phyloP scores from a whole-genome alignment of 2,888 invertebrate genomes.

The Nebria salina region DNA sequence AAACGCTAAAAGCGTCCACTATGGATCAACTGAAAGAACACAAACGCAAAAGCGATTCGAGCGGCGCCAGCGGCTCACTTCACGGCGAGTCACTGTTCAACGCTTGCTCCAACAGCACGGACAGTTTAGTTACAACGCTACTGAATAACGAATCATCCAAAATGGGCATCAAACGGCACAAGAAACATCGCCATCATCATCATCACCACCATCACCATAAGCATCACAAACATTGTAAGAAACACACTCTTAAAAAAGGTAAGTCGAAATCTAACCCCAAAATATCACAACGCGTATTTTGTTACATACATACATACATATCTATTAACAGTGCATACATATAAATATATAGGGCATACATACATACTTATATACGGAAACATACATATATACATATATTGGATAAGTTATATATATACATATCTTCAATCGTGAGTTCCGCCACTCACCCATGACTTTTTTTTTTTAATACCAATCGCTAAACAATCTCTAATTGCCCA shows the following conservation, averaged over 20 bases:
- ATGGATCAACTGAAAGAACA: slow-evolving; percentile 28
- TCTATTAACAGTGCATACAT: no score
- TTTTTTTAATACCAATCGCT: neutral
- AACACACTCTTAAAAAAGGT: slow-evolving; percentile 53
- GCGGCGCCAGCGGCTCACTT: neutral
- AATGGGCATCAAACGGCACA: slow-evolving; percentile 49
- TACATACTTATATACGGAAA: no score
- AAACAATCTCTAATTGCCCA: neutral
- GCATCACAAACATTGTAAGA: slow-evolving; percentile 54
- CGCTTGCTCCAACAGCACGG: slow-evolving; percentile 35
- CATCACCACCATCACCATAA: slow-evolving; percentile 57
- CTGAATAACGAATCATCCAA: slow-evolving; percentile 34
- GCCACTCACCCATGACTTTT: neutral
- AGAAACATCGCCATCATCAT: slow-evolving; percentile 51
- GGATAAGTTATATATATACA: no score
- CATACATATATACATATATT: no score
- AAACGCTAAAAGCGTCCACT: slow-evolving; percentile 20
- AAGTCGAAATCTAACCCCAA: slow-evolving; percentile 44
- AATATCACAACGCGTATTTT: no score
- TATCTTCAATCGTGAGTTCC: no score
- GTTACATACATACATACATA: no score
- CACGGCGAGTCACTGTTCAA: slow-evolving; percentile 15
- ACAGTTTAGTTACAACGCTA: slow-evolving; percentile 24
- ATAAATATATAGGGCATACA: no score
- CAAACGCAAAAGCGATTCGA: neutral